These are phyloP conservation scores for Gymnogyps californianus DNA, from an alignment of 2,113 vertebrate species.

Conservation along the genomic window DNA sequence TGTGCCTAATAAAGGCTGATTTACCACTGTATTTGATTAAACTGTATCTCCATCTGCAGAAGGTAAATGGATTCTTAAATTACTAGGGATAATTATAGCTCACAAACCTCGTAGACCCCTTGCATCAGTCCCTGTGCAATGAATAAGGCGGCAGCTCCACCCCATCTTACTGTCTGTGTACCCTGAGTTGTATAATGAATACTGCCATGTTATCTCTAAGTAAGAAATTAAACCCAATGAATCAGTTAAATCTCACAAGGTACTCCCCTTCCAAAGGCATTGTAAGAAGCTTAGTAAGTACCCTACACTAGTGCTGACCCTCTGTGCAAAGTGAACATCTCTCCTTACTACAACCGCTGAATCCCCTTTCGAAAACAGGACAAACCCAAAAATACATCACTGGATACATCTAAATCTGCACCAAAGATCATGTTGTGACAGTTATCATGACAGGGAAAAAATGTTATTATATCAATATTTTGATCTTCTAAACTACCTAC, in stretches of 20 bases:
- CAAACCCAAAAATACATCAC: accelerated
- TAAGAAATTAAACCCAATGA: neutral
- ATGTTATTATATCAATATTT: neutral
- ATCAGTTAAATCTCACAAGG: neutral
- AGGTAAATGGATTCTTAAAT: constrained; percentile 53
- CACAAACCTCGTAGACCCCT: neutral
- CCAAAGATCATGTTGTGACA: neutral
- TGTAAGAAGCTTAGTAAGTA: neutral
- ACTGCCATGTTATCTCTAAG: neutral
- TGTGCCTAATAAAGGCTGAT: constrained; percentile 60
- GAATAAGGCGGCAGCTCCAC: neutral
- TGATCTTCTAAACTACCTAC: neutral
- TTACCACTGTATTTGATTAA: constrained; percentile 53
- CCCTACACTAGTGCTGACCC: neutral
- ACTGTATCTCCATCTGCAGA: constrained; percentile 22
- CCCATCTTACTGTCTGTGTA: neutral
- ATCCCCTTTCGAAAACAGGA: neutral
- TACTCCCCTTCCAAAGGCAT: neutral
- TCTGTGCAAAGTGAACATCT: neutral
- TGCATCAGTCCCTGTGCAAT: neutral
- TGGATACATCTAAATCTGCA: neutral
- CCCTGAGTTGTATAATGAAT: neutral
- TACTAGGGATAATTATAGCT: constrained; percentile 21
- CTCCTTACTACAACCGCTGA: neutral
- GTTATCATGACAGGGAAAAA: neutral